Conservation (phyloP, 2,888 invertebrate species). For the Cheilosia pagana region DNA sequence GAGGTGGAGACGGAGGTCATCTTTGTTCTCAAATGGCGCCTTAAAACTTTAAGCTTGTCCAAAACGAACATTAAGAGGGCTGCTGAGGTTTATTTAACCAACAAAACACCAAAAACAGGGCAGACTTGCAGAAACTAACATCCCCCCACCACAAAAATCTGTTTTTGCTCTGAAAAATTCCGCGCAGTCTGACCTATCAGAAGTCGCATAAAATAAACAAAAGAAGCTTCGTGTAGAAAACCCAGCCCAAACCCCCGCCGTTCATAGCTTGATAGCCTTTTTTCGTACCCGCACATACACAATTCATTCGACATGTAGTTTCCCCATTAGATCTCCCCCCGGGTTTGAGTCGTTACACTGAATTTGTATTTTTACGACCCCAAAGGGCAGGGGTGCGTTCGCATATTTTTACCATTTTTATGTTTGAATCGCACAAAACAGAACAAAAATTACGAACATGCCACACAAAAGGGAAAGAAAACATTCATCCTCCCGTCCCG, state of each 20-base stretch:
- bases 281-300: background rate
- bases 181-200: too few species aligned
- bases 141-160: too few species aligned
- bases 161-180: too few species aligned
- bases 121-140: background rate
- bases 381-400: conserved; percentile 15
- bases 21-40: background rate
- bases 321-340: conserved; percentile 9
- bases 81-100: background rate
- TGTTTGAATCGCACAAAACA: background rate
- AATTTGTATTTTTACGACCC: conserved; percentile 43
- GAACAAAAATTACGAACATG: too few species aligned
- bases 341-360: conserved; percentile 1
- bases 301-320: conserved; percentile 22
- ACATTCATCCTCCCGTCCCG: conserved; percentile 15
- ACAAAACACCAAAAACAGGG: background rate
- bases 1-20: too few species aligned
- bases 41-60: background rate
- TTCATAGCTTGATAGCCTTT: conserved; percentile 6
- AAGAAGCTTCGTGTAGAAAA: conserved; percentile 46
- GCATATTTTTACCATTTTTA: conserved; percentile 48
- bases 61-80: background rate
- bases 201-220: conserved; percentile 29
- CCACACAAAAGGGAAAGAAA: conserved; percentile 18
- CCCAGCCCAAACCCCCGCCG: conserved; percentile 16